Conservation (phyloP, 2,113 vertebrate species). For the Pollachius pollachius region DNA sequence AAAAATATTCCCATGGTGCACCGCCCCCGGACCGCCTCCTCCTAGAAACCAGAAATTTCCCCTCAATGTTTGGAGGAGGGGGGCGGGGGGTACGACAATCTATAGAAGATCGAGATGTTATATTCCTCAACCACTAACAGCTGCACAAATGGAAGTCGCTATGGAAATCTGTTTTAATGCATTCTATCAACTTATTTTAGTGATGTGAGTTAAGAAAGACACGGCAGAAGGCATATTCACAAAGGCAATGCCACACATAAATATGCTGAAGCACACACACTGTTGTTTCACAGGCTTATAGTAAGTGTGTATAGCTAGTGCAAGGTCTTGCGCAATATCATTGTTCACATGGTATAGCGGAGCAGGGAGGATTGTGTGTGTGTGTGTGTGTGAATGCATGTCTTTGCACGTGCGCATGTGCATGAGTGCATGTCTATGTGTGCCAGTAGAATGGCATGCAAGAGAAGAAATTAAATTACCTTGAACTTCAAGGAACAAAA, state of each 20-base stretch:
- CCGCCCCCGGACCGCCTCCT: conserved; percentile 51
- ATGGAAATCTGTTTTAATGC: too few relatives aligned
- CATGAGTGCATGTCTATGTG: conserved; percentile 14
- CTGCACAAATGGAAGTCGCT: too few relatives aligned
- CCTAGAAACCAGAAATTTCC: conserved; percentile 30
- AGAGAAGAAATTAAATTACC: conserved; percentile 24
- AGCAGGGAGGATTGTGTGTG: neutral
- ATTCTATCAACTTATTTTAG: too few relatives aligned
- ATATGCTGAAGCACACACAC: neutral
- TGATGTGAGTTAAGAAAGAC: too few relatives aligned
- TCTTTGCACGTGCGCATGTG: neutral
- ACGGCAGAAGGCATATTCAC: too few relatives aligned
- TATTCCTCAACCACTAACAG: neutral
- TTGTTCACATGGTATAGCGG: neutral
- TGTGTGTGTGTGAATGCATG: conserved; percentile 1
- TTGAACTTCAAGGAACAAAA: conserved; percentile 20
- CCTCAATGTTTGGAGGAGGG: neutral
- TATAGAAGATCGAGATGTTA: neutral
- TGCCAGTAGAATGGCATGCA: conserved; percentile 10
- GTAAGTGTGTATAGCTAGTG: too few relatives aligned
- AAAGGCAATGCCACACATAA: neutral
- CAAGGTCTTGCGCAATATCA: neutral
- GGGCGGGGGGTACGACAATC: conserved; percentile 1
- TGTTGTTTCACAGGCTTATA: too few relatives aligned
- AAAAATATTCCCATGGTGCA: conserved; percentile 77